These are phyloP conservation scores for Nesidiocoris tenuis DNA, from an alignment of 2,888 invertebrate genomes.

Conservation along the genomic window DNA sequence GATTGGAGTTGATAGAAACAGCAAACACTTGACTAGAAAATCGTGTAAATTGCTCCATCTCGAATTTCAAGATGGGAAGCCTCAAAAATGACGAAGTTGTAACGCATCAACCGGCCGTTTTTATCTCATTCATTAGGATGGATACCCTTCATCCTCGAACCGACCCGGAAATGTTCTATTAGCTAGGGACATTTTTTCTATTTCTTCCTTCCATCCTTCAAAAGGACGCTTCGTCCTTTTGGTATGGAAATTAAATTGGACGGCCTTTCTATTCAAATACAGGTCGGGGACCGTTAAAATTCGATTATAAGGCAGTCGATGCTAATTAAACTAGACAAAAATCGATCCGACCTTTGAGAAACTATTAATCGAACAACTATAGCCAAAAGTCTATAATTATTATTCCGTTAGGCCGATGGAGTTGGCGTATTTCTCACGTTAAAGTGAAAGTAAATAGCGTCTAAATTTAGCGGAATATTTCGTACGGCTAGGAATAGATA, in stretches of 20 bases:
- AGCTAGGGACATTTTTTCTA: conserved; percentile 6
- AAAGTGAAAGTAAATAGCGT: conserved; percentile 13
- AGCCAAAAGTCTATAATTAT: conserved; percentile 3
- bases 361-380: neutral
- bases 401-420: conserved; percentile 2
- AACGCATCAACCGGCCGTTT: conserved; percentile 5
- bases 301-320: conserved; percentile 29
- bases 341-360: conserved; percentile 14
- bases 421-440: conserved; percentile 4
- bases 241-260: conserved; percentile 33
- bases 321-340: conserved; percentile 11
- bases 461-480: conserved; percentile 23
- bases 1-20: neutral
- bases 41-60: neutral
- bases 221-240: neutral
- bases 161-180: conserved; percentile 21
- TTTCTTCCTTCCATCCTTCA: neutral
- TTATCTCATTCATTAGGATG: conserved; percentile 12
- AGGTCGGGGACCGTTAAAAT: conserved; percentile 14
- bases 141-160: neutral
- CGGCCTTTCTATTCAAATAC: conserved; percentile 24
- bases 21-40: neutral
- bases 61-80: neutral
- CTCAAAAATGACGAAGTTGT: neutral
- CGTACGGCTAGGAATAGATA: too few relatives aligned